Base-by-base conservation (phyloP, 2,113 vertebrate species). In the Cephalopholis sonnerati region DNA sequence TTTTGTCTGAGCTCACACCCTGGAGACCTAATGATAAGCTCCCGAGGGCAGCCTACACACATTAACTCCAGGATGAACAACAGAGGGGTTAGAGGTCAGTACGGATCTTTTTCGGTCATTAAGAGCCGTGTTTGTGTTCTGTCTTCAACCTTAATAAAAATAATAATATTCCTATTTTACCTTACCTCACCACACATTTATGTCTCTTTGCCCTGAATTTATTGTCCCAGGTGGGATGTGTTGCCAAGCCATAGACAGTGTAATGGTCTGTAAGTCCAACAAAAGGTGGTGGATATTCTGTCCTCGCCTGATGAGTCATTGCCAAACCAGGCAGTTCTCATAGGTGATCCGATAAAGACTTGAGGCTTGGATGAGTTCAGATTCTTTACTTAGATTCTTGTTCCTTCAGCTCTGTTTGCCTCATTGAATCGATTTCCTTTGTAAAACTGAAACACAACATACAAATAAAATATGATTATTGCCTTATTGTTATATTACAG, bases 21-120 rank as follows among this genome's bases (percentile, higher is more conserved):
- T 72, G 72, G 75, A 87, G 82, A 75, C 72, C 51, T 36, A 13
- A 65, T 82, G 71, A 86, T 61, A 10, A 75, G 50, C 8, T 77
- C 81, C 68, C 22, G 54, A 67, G 63, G 24, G 46, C 48, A 25
- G 57, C 48, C 9, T 1, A 5, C 24, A 71, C 41, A 81, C 44
- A 58, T 85, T 55, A 63, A 24, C 44, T 65, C 67, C 12, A 16
- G 22, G 25, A 55, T 16, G n/a, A 41, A 63, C 39, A 74, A 69
- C 44, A 44, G n/a, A 0, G 6, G 24, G 77, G 81, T 72, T 74
- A 85, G 53, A 51, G 69, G 81, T 67, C 68, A 65, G 10, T 4
- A 53, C 8, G 20, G 27, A 69, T 59, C 18, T 61, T 7, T 36
- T 25, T 16, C 3, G 20, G 32, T 3, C 46, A 57, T 59, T 6